Base-by-base conservation (phyloP, 2,113 vertebrate species). In the Sylvilagus bachmani region DNA sequence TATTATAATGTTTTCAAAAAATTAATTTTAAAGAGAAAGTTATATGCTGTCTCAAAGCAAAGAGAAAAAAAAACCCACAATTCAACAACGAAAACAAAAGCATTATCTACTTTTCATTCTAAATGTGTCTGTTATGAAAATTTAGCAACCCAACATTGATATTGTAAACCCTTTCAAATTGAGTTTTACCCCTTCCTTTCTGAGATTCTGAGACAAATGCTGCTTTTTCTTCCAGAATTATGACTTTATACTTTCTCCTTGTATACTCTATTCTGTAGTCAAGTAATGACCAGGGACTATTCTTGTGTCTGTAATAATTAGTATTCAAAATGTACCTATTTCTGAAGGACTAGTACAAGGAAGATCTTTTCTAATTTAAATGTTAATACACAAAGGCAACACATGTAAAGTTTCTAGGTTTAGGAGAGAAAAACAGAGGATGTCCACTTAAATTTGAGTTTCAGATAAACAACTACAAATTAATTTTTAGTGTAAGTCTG, bases 361-460 rank as follows among this genome's bases (percentile, higher is more conserved):
- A 75, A 75, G 71, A 79, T 61, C 19, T 89, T 53, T 58, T 31
- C 24, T 88, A n/a, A 66, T 81, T 94, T 80, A 91, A 53, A 66
- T 90, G 27, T 88, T 78, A 17, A 64, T 38, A 64, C 11, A 71
- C 10, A 95, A 19, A 53, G 25, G 3, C 38, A 82, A 70, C 73
- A 22, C 16, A 51, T n/a, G 24, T 24, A 82, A 14, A 7, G 9
- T 49, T 93, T 75, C 71, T 24, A 96, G 25, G 87, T 90, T 91
- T 91, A 75, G 51, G n/a, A 38, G 70, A 58, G 12, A 90, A 89
- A 96, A 94, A 89, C n/a, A 89, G 49, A 86, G 0, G 24, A 22
- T 62, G 24, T 6, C 14, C 19, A 44, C 5, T 73, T 70, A 85
- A 90, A 78, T 74, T 69, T 77, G 44, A 95, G 92, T 81, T 94